phyloP scores from a whole-genome alignment of 2,113 vertebrate genomes.

The Bujurquina vittata region DNA sequence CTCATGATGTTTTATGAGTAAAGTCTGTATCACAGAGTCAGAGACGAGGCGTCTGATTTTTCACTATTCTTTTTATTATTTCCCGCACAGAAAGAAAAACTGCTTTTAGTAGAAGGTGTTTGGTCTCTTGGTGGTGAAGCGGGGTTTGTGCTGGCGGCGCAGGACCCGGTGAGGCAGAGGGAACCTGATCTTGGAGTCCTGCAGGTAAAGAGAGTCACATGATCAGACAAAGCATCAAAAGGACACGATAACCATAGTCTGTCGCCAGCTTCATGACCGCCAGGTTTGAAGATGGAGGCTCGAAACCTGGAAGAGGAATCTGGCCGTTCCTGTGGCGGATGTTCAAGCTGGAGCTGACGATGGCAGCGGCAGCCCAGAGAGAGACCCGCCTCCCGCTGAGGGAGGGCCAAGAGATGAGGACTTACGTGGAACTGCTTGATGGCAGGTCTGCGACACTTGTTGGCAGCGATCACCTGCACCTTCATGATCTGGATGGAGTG shows the following conservation, averaged over 20 bases:
- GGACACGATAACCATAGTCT: background rate
- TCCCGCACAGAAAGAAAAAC: conserved; percentile 59
- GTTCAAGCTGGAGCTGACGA: conserved; percentile 46
- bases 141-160: conserved; percentile 95
- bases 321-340: conserved; percentile 60
- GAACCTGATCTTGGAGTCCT: conserved; percentile 99
- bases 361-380: conserved; percentile 54
- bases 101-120: conserved; percentile 92
- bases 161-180: conserved; percentile 96
- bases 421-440: conserved; percentile 99
- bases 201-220: background rate
- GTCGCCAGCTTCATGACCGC: conserved; percentile 69
- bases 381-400: conserved; percentile 44
- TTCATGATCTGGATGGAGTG: conserved; percentile 99
- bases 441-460: conserved; percentile 94
- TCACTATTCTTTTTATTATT: conserved; percentile 78
- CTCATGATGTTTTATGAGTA: background rate
- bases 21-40: background rate
- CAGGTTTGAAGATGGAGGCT: conserved; percentile 57
- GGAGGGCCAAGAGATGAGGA: background rate
- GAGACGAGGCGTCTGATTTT: background rate
- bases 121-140: conserved; percentile 99
- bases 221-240: background rate
- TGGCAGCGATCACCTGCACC: conserved; percentile 93
- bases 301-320: conserved; percentile 75